Conservation (phyloP, 2,888 invertebrate species). For the Drosophila borealis region DNA sequence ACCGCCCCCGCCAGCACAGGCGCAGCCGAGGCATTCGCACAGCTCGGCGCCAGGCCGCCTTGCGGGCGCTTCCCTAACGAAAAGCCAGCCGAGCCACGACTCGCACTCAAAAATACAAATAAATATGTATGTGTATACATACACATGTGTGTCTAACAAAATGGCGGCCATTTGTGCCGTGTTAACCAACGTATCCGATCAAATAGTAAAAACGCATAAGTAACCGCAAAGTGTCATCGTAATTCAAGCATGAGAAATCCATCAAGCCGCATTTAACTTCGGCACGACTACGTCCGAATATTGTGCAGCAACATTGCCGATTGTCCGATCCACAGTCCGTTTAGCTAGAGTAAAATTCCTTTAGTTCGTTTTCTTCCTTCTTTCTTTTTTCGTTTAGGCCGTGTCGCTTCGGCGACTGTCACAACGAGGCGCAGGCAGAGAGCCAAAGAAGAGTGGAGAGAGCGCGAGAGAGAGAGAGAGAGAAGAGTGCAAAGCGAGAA, state of each 20-base stretch:
- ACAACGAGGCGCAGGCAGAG: constrained; percentile 1
- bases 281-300: constrained; percentile 26
- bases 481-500: neutral
- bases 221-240: constrained; percentile 42
- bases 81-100: constrained; percentile 11
- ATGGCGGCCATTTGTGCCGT: constrained; percentile 19
- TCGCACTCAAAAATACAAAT: neutral
- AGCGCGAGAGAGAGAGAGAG: neutral
- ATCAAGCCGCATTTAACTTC: constrained; percentile 9
- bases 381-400: constrained; percentile 1
- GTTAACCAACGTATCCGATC: constrained; percentile 10
- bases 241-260: constrained; percentile 6
- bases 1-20: constrained; percentile 1
- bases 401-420: constrained; percentile 39
- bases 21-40: neutral
- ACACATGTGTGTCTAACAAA: no score
- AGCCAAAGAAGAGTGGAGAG: neutral
- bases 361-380: no score
- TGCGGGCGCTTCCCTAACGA: constrained; percentile 10
- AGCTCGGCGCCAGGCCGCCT: neutral
- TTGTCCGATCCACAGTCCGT: neutral
- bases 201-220: neutral
- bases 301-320: neutral
- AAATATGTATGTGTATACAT: no score
- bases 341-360: no score